Conservation (phyloP, 2,113 vertebrate genomes). For the Condylura cristata region DNA sequence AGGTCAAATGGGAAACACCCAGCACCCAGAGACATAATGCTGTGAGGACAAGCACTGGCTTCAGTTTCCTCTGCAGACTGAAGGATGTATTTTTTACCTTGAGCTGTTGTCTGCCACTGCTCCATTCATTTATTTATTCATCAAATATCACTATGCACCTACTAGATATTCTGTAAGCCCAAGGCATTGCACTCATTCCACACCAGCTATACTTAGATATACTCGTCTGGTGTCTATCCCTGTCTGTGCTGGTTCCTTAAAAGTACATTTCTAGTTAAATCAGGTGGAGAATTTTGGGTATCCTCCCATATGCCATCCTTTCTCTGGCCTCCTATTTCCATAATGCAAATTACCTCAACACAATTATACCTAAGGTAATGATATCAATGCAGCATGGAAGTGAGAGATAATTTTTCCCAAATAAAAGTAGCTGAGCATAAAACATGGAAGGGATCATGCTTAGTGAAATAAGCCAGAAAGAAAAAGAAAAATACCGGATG, state of each 20-base stretch:
- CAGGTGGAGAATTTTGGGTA: background rate
- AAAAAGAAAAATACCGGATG: too few relatives aligned
- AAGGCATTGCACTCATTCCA: background rate
- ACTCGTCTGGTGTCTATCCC: background rate
- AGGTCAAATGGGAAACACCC: background rate
- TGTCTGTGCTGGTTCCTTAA: background rate
- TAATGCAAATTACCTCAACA: background rate
- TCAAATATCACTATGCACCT: background rate
- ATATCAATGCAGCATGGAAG: background rate
- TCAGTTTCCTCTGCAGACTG: background rate
- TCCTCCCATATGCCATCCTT: background rate
- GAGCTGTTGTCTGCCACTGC: background rate
- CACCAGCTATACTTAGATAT: background rate
- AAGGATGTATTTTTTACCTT: background rate
- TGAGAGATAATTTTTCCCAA: background rate
- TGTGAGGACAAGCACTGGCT: background rate
- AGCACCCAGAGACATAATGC: background rate
- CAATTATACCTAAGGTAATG: background rate
- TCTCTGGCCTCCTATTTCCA: background rate
- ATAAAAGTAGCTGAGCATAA: background rate
- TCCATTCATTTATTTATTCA: background rate
- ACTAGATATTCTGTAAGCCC: background rate
- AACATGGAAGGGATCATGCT: too few relatives aligned
- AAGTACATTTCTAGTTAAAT: conserved; percentile 32
- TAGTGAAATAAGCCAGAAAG: too few relatives aligned